Percentiles rank a stretch among this genome's conserved stretches.
These are phyloP conservation scores for Adrianichthys oophorus DNA, from an alignment of 2,797 vertebrate genomes.

Conservation along the genomic window DNA sequence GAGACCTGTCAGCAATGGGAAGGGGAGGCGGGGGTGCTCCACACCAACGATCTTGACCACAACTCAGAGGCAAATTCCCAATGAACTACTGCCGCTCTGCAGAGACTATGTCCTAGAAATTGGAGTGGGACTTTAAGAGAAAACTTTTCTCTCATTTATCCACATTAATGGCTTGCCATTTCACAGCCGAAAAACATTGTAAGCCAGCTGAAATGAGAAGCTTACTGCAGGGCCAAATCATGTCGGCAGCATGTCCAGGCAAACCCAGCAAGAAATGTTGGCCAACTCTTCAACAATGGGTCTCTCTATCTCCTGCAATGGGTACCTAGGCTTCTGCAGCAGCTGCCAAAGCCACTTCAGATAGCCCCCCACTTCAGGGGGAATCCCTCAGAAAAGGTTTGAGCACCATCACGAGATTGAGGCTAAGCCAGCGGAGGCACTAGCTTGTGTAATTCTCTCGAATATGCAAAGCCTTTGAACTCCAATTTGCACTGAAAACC, in stretches of 20 bases:
- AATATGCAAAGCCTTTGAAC: constrained; percentile 65
- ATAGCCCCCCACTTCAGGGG: constrained; percentile 58
- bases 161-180: constrained; percentile 40
- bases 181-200: constrained; percentile 39
- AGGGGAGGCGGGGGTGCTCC: too few species aligned
- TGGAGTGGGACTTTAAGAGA: too few species aligned
- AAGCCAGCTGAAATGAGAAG: constrained; percentile 41
- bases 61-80: too few species aligned
- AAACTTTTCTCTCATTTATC: constrained; percentile 24
- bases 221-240: constrained; percentile 49
- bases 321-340: constrained; percentile 44
- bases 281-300: constrained; percentile 57
- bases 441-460: constrained; percentile 54
- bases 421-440: constrained; percentile 64
- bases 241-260: constrained; percentile 58
- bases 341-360: constrained; percentile 68
- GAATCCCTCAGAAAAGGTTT: constrained; percentile 58
- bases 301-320: constrained; percentile 48
- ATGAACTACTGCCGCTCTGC: too few species aligned
- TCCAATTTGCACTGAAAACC: constrained; percentile 35
- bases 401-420: constrained; percentile 59
- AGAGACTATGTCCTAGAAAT: too few species aligned
- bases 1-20: too few species aligned
- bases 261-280: constrained; percentile 57
- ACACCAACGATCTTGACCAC: too few species aligned